phyloP scores from a whole-genome alignment of 2,113 vertebrate genomes.

The Rhinoderma darwinii region DNA sequence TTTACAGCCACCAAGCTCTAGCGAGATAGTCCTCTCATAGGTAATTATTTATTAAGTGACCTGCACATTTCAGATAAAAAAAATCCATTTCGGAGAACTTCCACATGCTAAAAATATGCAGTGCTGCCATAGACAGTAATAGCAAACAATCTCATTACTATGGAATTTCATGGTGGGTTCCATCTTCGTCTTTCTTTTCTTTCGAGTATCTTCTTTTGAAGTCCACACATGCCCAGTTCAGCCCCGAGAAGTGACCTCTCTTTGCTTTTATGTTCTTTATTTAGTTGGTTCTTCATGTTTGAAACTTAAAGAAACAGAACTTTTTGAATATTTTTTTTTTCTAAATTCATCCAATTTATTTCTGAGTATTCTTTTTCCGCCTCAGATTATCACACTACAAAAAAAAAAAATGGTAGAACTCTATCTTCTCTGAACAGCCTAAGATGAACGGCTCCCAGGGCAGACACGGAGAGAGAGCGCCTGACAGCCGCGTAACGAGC shows the following conservation, averaged over 20 bases:
- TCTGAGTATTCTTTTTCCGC: not conserved
- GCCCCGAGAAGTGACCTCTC: not conserved
- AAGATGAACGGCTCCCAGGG: not conserved
- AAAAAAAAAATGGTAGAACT: not conserved
- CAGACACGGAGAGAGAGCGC: not conserved
- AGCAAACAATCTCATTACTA: not conserved
- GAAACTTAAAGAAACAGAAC: not conserved
- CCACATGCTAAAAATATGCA: not conserved
- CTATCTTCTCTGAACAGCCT: constrained; percentile 26
- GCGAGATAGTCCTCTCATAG: not conserved
- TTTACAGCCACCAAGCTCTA: not conserved
- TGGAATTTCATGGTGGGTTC: constrained; percentile 2
- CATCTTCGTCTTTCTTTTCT: not conserved
- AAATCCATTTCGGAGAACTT: not conserved
- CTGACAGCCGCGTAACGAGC: constrained; percentile 16
- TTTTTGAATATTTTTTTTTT: not conserved
- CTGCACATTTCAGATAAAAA: not conserved
- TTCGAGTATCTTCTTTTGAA: not conserved
- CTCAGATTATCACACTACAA: constrained; percentile 25
- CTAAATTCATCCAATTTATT: constrained; percentile 38
- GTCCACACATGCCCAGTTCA: not conserved
- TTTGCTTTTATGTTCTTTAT: not conserved
- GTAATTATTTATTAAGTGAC: constrained; percentile 3
- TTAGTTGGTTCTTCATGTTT: not conserved
- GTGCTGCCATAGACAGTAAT: not conserved